Base-by-base conservation (phyloP, 2,888 invertebrate species). In the Nephrotoma guestfalica region DNA sequence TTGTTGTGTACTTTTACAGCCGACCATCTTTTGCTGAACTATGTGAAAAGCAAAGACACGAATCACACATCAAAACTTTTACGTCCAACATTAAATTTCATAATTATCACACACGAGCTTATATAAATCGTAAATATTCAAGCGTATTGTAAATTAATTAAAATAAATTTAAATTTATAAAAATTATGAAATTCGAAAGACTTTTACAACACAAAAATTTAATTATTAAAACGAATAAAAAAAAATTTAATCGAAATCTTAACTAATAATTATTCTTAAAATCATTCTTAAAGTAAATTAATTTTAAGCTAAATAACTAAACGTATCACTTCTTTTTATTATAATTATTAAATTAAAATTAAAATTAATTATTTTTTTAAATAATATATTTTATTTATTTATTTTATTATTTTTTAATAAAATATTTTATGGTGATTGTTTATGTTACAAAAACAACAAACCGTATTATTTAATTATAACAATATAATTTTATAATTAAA, bases 61-160 rank as follows among this genome's bases (percentile, higher is more conserved):
- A 91, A 89, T 90, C 91, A 85, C 91, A 92, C 87, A 93, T 95
- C 83, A 93, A 93, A 89, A 93, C 93, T 88, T 93, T 95, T 89
- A 94, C 94, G 87, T 92, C 93, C 88, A 94, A 94, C 88, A 95
- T 95, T 88, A 93, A 93, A 88, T 95, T 95, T 92, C 94, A 95
- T 89, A 94, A 94, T 88, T 95, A 95, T 91, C 96, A 96, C 91
- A 94, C 94, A 89, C 95, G 94, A 91, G 95, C 95, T 89, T 94
- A 95, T 89, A 94, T 95, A 91, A 94, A 95, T 91, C 94, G 94
- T 92, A 94, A 95, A 93, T 96, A 95, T 93, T 93, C 94, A 30
- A 90, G 89, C 89, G 91, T 92, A 87, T 91, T 91, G 88, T 92
- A 91, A 91, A 88, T 71, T 71, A 71, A 71, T 15, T 57, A 57